phyloP scores from a whole-genome alignment of 2,113 vertebrate genomes.

The Raja brachyura region DNA sequence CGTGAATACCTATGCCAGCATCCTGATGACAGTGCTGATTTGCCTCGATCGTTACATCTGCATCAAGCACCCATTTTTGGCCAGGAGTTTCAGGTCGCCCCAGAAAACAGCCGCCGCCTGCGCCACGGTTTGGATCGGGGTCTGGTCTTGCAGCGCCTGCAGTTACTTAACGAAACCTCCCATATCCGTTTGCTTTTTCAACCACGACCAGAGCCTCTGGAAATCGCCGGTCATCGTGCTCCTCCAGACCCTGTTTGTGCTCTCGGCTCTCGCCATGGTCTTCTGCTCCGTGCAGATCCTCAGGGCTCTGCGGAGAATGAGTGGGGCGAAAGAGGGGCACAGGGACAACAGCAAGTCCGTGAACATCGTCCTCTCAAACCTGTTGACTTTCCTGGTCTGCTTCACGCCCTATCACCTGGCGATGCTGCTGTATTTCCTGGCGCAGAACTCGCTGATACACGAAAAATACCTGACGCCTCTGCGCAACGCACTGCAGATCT shows the following conservation, averaged over 20 bases:
- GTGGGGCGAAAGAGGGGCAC: neutral
- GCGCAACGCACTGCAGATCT: conserved; percentile 48
- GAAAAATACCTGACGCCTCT: neutral
- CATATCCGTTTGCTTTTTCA: conserved; percentile 46
- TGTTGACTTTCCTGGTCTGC: conserved; percentile 56
- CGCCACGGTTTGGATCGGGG: conserved; percentile 49
- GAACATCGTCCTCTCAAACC: conserved; percentile 57
- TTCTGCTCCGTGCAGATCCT: conserved; percentile 60
- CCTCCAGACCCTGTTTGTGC: conserved; percentile 47
- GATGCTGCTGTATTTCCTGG: conserved; percentile 48
- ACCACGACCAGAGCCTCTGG: conserved; percentile 47
- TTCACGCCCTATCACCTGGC: conserved; percentile 58
- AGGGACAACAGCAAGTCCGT: conserved; percentile 41
- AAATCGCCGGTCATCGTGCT: neutral
- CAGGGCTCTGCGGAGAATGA: conserved; percentile 48
- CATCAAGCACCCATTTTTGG: conserved; percentile 58
- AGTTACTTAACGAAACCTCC: conserved; percentile 17
- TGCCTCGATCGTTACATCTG: conserved; percentile 62
- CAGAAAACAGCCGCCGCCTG: conserved; percentile 52
- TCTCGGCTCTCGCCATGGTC: conserved; percentile 50
- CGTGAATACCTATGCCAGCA: conserved; percentile 63
- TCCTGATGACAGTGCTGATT: conserved; percentile 54
- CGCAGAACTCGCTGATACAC: neutral
- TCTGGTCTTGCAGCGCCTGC: conserved; percentile 40
- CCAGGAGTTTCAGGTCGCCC: conserved; percentile 52